Evolutionary conservation across 2,888 invertebrate genomes (phyloP).

Genomic region (Cistogaster globosa): DNA sequence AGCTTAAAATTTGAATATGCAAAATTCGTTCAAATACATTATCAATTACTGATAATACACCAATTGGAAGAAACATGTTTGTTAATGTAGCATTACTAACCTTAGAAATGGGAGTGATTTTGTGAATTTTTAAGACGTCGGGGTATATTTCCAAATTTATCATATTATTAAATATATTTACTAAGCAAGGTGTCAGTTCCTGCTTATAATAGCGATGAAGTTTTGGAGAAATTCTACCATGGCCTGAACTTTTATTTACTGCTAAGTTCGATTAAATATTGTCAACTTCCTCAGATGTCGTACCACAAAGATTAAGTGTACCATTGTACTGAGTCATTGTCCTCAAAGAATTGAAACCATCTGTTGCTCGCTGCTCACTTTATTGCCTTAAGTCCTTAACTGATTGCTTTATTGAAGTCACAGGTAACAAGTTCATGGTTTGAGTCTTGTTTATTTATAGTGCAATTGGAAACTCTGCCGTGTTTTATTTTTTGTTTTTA

Average conservation of each 20-base stretch:
- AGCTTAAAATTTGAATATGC: too few relatives aligned
- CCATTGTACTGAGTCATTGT: too few relatives aligned
- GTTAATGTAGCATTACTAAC: too few relatives aligned
- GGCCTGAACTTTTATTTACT: slow-evolving; percentile 1
- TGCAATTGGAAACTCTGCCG: not conserved
- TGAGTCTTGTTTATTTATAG: too few relatives aligned
- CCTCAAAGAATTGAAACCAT: not conserved
- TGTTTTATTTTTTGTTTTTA: slow-evolving; percentile 5
- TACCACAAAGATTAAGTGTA: too few relatives aligned
- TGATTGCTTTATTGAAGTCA: not conserved
- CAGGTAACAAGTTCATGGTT: not conserved
- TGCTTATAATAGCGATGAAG: not conserved
- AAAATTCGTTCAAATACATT: too few relatives aligned
- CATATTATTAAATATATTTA: slow-evolving; percentile 22
- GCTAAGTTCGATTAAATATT: slow-evolving; percentile 1
- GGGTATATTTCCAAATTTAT: slow-evolving; percentile 11
- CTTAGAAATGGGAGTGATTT: slow-evolving; percentile 5
- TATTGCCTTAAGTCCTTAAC: too few relatives aligned
- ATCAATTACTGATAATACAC: too few relatives aligned
- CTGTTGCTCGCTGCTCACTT: too few relatives aligned
- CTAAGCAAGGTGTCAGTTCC: not conserved
- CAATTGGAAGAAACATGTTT: too few relatives aligned
- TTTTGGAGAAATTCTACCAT: slow-evolving; percentile 5
- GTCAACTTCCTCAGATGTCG: not conserved
- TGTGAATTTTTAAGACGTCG: slow-evolving; percentile 29